These are phyloP conservation scores for Clarias magur DNA, from an alignment of 2,113 vertebrate species.

Conservation along the genomic window DNA sequence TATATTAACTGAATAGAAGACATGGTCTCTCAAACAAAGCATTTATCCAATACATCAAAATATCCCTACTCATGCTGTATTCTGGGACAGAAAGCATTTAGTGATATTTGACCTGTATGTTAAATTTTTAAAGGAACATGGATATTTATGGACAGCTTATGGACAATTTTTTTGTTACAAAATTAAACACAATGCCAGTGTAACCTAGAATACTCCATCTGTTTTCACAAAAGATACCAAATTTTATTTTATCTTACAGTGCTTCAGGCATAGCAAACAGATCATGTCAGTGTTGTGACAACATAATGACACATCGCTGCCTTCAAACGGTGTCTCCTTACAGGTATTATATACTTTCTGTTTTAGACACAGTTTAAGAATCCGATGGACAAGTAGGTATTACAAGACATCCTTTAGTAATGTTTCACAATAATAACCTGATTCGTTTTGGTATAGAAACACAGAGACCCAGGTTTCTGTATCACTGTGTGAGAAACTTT, in stretches of 20 bases:
- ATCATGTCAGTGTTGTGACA: too few species aligned
- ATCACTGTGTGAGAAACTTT: neutral
- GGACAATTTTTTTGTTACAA: neutral
- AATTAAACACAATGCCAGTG: neutral
- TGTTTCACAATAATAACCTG: neutral
- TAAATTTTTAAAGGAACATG: neutral
- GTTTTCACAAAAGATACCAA: neutral
- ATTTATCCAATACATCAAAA: neutral
- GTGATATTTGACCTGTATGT: neutral
- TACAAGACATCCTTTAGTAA: neutral
- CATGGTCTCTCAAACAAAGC: neutral
- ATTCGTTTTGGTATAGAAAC: neutral
- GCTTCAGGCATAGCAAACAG: neutral
- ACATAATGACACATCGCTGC: slow-evolving; percentile 1
- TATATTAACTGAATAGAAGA: neutral
- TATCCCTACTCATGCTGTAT: neutral
- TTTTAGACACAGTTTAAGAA: neutral
- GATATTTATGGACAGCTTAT: neutral
- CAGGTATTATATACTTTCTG: neutral
- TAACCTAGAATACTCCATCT: neutral
- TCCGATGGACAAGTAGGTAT: neutral
- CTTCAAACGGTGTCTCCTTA: neutral
- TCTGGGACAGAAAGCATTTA: neutral
- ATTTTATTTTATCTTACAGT: neutral
- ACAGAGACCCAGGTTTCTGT: neutral